Evolutionary conservation across 2,797 vertebrate genomes (phyloP), one percentile per base, ranked within the genome.

Genomic region (Ctenopoma kingsleyae): DNA sequence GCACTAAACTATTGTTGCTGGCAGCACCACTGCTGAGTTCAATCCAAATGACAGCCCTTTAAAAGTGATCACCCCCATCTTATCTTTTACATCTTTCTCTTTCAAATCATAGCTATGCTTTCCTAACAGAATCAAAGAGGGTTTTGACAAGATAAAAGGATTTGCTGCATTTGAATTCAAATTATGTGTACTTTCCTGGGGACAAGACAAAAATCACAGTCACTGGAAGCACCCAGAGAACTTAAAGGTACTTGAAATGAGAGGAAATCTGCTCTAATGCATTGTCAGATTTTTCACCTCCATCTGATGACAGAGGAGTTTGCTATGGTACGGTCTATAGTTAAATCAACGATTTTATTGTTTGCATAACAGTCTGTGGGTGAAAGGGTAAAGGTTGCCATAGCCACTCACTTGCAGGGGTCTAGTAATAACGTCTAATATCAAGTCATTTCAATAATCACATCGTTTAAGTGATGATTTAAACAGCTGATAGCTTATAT

Each of bases 101-200:
- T 83, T 83, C 63, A 88, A 91, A 90, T 83, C 84, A 78, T 49
- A 23, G 79, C 65, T 49, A 76, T 68, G 62, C 78, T 84, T 83
- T 65, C 32, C 78, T 46, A 81, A 83, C 80, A 74, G 83, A 90
- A 87, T 91, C 78, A 89, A 91, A 91, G 84, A 73, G 68, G 75
- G 83, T 91, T 85, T 83, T 86, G 84, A 88, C 86, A 87, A 91
- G 87, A 89, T 89, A 90, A 91, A 91, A 91, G 90, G 91, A 87
- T 88, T 82, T 85, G 72, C 78, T 80, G 67, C 81, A 80, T 91
- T 87, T 79, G 67, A 89, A 87, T 92, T 85, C 68, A 86, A 89
- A 91, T 90, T 71, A 87, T 80, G 78, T 84, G 74, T 84, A 83
- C 77, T 90, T 91, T 90, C 72, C 78, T 36, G 52, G 44, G 84